Evolutionary conservation across 2,113 vertebrate genomes (phyloP).

Genomic region (Argyrosomus japonicus): DNA sequence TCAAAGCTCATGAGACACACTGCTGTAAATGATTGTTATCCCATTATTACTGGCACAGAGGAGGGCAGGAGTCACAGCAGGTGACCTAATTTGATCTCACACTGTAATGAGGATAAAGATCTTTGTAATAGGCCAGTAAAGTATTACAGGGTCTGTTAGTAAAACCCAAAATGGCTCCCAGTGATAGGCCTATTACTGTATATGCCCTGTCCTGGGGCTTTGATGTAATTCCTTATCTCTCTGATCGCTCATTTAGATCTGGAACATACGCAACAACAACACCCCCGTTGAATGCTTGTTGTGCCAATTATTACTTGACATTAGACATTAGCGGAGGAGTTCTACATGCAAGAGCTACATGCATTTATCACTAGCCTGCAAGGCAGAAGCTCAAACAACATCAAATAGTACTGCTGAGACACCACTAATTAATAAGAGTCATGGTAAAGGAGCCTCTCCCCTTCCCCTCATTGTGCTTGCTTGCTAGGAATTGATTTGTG

Average conservation of each 20-base stretch:
- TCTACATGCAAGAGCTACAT: constrained; percentile 58
- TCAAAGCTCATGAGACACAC: constrained; percentile 40
- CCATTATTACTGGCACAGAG: constrained; percentile 54
- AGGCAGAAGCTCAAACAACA: constrained; percentile 63
- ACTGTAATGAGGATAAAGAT: constrained; percentile 73
- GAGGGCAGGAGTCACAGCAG: constrained; percentile 65
- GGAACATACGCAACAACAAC: constrained; percentile 19
- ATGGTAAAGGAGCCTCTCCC: constrained; percentile 66
- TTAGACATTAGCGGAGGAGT: constrained; percentile 11
- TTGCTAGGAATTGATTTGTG: constrained; percentile 80
- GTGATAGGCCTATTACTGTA: constrained; percentile 61
- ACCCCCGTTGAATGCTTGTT: neutral
- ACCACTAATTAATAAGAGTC: constrained; percentile 85
- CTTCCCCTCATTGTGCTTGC: constrained; percentile 78
- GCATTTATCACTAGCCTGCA: constrained; percentile 62
- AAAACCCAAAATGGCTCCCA: constrained; percentile 51
- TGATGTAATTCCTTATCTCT: constrained; percentile 38
- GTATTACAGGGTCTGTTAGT: constrained; percentile 59
- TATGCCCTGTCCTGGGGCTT: constrained; percentile 50
- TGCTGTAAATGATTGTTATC: constrained; percentile 62
- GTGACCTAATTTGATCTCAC: constrained; percentile 73
- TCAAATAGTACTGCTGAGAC: constrained; percentile 69
- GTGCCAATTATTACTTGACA: constrained; percentile 34
- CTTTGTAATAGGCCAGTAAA: constrained; percentile 60
- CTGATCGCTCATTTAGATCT: constrained; percentile 45